A percentile compares a stretch with the other conserved stretches of the same genome.
Evolutionary conservation across 1,140 invertebrate species (phyloP).

Genomic region (Drosophila sp.): DNA sequence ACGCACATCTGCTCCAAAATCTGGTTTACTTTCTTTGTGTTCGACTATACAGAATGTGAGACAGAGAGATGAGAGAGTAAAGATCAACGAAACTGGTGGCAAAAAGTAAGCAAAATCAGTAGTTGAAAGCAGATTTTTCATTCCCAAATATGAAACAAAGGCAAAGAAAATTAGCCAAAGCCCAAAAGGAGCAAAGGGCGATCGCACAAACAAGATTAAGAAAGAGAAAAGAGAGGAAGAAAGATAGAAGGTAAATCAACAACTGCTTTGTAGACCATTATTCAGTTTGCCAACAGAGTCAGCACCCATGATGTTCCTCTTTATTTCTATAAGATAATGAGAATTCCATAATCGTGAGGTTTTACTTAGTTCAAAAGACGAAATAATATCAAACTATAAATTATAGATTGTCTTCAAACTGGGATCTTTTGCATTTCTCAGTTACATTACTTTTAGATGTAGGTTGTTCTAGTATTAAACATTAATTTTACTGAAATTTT

Average conservation of each 20-base stretch:
- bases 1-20: conserved; percentile 79
- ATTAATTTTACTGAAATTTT: too few relatives aligned
- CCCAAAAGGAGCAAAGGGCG: conserved; percentile 72
- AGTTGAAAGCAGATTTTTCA: conserved; percentile 39
- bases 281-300: not conserved
- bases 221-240: not conserved
- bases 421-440: too few relatives aligned
- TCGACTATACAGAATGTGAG: conserved; percentile 35
- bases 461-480: too few relatives aligned
- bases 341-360: too few relatives aligned
- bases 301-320: not conserved
- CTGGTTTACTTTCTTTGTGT: conserved; percentile 80
- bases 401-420: too few relatives aligned
- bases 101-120: conserved; percentile 43
- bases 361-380: too few relatives aligned
- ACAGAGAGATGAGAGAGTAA: conserved; percentile 50
- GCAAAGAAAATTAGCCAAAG: conserved; percentile 72
- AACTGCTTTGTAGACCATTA: not conserved
- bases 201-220: conserved; percentile 79
- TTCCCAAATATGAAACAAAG: conserved; percentile 53
- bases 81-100: conserved; percentile 73
- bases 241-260: conserved; percentile 21
- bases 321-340: not conserved
- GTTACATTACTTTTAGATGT: too few relatives aligned
- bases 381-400: too few relatives aligned